Conservation (phyloP, 2,888 invertebrate genomes). For the Terebella lapidaria region DNA sequence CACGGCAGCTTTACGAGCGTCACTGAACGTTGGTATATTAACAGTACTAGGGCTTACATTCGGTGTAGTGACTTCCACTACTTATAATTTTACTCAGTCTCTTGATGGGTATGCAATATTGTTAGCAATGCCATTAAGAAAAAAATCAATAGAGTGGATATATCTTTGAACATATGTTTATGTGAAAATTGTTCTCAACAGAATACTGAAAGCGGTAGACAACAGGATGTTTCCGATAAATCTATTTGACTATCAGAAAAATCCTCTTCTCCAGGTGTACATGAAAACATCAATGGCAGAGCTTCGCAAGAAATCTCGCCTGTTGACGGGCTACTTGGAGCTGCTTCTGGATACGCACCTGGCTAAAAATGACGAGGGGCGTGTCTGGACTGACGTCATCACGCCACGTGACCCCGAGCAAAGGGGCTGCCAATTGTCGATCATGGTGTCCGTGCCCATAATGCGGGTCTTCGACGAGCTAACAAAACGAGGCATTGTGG, state of each 20-base stretch:
- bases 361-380: background rate
- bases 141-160: no score
- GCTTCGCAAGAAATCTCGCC: conserved; percentile 53
- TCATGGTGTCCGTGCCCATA: conserved; percentile 54
- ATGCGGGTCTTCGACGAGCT: conserved; percentile 54
- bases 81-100: no score
- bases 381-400: conserved; percentile 50
- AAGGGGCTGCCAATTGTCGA: conserved; percentile 58
- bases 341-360: conserved; percentile 38
- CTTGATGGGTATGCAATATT: no score
- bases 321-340: conserved; percentile 60
- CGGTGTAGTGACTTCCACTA: no score
- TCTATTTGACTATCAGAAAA: no score
- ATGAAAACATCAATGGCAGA: conserved; percentile 54
- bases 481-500: conserved; percentile 56
- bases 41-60: no score
- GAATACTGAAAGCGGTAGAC: no score
- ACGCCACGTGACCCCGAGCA: conserved; percentile 57
- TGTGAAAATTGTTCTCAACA: no score
- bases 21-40: no score
- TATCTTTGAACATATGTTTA: background rate
- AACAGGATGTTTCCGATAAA: no score
- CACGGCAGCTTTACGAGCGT: no score
- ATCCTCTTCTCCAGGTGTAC: conserved; percentile 58
- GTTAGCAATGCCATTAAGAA: no score